Evolutionary conservation across 2,888 invertebrate genomes (phyloP).

Genomic region (Hypsopygia costalis): DNA sequence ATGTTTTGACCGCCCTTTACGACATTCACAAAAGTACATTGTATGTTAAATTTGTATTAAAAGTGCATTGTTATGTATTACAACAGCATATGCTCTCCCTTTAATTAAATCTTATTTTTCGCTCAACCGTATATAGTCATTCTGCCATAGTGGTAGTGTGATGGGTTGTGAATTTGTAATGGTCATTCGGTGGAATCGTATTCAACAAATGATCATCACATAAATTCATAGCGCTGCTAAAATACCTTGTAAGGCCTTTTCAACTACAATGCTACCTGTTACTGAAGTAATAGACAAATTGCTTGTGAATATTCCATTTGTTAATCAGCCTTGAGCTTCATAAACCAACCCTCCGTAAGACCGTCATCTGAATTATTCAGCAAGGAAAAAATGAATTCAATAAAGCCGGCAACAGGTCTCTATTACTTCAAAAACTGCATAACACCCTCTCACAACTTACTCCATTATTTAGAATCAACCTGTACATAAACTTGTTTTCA

Average conservation of each 20-base stretch:
- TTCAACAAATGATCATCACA: not conserved
- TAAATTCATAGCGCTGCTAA: not conserved
- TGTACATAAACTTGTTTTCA: slow-evolving; percentile 23
- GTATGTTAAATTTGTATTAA: too few relatives aligned
- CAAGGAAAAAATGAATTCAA: slow-evolving; percentile 31
- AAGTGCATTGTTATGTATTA: too few relatives aligned
- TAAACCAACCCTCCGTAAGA: slow-evolving; percentile 1
- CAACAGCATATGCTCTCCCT: too few relatives aligned
- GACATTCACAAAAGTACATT: too few relatives aligned
- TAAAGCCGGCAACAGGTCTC: slow-evolving; percentile 50
- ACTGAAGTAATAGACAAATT: not conserved
- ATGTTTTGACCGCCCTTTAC: too few relatives aligned
- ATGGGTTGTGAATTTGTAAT: too few relatives aligned
- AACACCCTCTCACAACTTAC: slow-evolving; percentile 44
- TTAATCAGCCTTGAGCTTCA: not conserved
- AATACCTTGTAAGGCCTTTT: too few relatives aligned
- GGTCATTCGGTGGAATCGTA: too few relatives aligned
- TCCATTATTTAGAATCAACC: slow-evolving; percentile 53
- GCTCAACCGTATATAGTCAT: too few relatives aligned
- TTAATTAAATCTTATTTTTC: too few relatives aligned
- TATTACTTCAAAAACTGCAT: slow-evolving; percentile 40
- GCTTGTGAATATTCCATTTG: not conserved
- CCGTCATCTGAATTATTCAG: slow-evolving; percentile 20
- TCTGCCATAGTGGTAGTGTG: too few relatives aligned
- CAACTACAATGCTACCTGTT: too few relatives aligned